Conservation (phyloP, 2,797 vertebrate genomes). For the Crax fasciolata region DNA sequence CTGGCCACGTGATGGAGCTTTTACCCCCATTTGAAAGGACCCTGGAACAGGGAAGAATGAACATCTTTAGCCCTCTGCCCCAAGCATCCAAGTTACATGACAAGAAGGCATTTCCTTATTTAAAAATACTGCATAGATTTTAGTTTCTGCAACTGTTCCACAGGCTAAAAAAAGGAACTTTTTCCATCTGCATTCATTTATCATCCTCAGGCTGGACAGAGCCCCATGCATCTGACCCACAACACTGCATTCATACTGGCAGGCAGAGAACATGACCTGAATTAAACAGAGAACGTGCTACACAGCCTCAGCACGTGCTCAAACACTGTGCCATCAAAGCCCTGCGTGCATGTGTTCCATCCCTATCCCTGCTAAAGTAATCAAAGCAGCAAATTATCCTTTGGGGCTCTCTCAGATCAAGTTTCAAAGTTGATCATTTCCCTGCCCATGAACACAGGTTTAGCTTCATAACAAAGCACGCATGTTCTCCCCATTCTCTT, state of each 20-base stretch:
- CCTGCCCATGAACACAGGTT: not conserved
- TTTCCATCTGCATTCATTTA: not conserved
- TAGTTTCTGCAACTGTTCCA: not conserved
- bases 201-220: accelerated
- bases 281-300: not conserved
- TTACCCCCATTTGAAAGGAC: not conserved
- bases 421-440: slow-evolving; percentile 53
- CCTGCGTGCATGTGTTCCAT: not conserved
- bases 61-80: not conserved
- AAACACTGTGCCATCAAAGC: not conserved
- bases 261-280: not conserved
- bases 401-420: not conserved
- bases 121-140: not conserved
- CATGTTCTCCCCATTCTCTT: not conserved
- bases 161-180: not conserved
- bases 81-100: not conserved
- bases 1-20: not conserved
- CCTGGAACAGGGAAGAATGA: not conserved
- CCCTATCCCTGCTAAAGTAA: not conserved
- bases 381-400: slow-evolving; percentile 20
- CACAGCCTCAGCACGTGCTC: not conserved
- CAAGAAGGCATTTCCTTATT: not conserved
- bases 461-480: not conserved
- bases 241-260: not conserved
- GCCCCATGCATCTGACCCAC: not conserved